Conservation (phyloP, 2,113 vertebrate genomes). For the Alosa alosa region DNA sequence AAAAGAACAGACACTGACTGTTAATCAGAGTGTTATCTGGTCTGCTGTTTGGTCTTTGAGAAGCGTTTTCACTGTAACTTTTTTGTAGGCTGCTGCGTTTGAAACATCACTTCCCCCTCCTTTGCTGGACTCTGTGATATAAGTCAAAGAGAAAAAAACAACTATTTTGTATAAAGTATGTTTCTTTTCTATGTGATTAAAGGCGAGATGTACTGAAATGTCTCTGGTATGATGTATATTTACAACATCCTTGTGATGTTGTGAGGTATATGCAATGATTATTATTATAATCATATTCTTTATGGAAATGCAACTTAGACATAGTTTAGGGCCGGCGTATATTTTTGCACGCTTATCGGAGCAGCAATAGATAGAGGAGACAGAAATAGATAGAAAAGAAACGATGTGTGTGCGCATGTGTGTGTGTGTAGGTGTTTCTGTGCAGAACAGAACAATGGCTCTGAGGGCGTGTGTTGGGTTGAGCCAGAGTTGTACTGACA, state of each 20-base stretch:
- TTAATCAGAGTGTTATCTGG: conserved; percentile 24
- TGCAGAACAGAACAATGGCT: neutral
- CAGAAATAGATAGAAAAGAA: neutral
- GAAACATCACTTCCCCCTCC: conserved; percentile 34
- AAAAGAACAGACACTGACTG: conserved; percentile 26
- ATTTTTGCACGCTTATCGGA: neutral
- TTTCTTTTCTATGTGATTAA: conserved; percentile 55
- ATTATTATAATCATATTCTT: neutral
- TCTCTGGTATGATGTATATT: conserved; percentile 30
- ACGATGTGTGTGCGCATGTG: neutral
- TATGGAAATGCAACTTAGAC: neutral
- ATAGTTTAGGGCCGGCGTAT: neutral
- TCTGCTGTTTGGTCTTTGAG: conserved; percentile 10
- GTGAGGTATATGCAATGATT: neutral
- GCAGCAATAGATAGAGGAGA: neutral
- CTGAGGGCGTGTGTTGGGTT: neutral
- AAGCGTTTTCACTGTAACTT: conserved; percentile 31
- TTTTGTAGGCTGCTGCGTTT: conserved; percentile 51
- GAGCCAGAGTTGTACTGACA: conserved; percentile 12
- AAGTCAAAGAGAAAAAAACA: conserved; percentile 41
- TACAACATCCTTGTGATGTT: neutral
- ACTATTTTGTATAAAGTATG: conserved; percentile 52
- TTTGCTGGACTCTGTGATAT: conserved; percentile 48
- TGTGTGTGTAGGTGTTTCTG: neutral
- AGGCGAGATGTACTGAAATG: conserved; percentile 47